Percentiles rank a stretch among this genome's conserved stretches.
Evolutionary conservation across 2,888 invertebrate genomes (phyloP).

Genomic region (Polietes domitor): DNA sequence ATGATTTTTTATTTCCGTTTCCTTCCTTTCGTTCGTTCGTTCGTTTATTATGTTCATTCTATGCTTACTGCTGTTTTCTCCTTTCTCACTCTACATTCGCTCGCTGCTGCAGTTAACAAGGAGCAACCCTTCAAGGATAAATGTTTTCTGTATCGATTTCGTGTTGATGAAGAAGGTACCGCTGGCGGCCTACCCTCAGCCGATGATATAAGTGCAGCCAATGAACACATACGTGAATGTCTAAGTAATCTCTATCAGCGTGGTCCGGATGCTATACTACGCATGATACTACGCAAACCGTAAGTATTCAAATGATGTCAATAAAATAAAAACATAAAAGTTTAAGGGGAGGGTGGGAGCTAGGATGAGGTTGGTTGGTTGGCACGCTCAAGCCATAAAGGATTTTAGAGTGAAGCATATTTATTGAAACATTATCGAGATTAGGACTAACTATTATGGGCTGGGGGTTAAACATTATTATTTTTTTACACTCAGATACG

Average conservation of each 20-base stretch:
- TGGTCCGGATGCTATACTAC: slow-evolving; percentile 89
- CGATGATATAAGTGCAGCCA: slow-evolving; percentile 85
- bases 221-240: slow-evolving; percentile 86
- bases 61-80: neutral
- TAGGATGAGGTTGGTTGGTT: no score
- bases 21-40: neutral
- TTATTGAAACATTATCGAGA: no score
- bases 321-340: slow-evolving; percentile 3
- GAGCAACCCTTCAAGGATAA: slow-evolving; percentile 92
- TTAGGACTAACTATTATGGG: no score
- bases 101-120: slow-evolving; percentile 83
- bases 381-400: no score
- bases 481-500: no score
- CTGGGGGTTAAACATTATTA: no score
- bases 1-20: slow-evolving; percentile 40
- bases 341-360: no score
- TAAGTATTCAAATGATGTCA: slow-evolving; percentile 81
- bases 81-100: neutral
- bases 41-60: slow-evolving; percentile 15
- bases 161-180: slow-evolving; percentile 86
- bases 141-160: slow-evolving; percentile 91
- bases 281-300: slow-evolving; percentile 91
- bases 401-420: no score
- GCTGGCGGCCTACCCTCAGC: slow-evolving; percentile 83
- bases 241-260: slow-evolving; percentile 86